Evolutionary conservation across 2,888 invertebrate genomes (phyloP).

Genomic region (Salpingus planirostris): DNA sequence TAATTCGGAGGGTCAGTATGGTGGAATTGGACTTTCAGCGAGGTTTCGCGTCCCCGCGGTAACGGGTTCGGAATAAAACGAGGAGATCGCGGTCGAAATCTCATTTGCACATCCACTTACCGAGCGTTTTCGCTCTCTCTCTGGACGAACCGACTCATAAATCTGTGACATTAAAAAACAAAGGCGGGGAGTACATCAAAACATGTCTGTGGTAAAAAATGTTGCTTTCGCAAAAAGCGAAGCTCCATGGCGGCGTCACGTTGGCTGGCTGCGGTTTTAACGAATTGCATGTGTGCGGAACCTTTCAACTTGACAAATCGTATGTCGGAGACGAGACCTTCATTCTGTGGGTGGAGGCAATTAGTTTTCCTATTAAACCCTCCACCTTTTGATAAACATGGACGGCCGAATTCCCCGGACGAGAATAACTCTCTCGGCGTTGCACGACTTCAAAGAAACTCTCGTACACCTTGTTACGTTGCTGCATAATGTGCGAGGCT

Average conservation of each 20-base stretch:
- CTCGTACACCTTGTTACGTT: too few species aligned
- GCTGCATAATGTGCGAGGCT: too few species aligned
- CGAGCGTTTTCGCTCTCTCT: conserved; percentile 24
- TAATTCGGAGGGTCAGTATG: too few species aligned
- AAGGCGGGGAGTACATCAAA: conserved; percentile 38
- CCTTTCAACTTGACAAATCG: conserved; percentile 43
- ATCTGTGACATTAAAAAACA: conserved; percentile 38
- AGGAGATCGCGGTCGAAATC: conserved; percentile 31
- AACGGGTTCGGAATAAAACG: neutral
- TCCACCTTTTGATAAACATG: conserved; percentile 19
- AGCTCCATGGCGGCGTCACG: conserved; percentile 39
- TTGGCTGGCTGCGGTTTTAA: conserved; percentile 41
- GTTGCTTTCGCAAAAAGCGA: conserved; percentile 36
- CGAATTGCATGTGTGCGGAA: conserved; percentile 44
- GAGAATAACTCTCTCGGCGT: too few species aligned
- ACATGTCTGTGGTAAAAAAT: conserved; percentile 39
- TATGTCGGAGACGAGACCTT: conserved; percentile 31
- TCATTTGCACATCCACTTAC: conserved; percentile 35
- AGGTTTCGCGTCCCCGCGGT: neutral
- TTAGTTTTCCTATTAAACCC: conserved; percentile 19
- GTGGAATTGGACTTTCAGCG: neutral
- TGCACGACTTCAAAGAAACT: too few species aligned
- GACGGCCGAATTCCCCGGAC: conserved; percentile 15
- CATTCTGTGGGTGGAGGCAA: conserved; percentile 28
- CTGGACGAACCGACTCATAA: conserved; percentile 27